Evolutionary conservation across 1,140 invertebrate species (phyloP).

Genomic region (Caenorhabditis briggsae): DNA sequence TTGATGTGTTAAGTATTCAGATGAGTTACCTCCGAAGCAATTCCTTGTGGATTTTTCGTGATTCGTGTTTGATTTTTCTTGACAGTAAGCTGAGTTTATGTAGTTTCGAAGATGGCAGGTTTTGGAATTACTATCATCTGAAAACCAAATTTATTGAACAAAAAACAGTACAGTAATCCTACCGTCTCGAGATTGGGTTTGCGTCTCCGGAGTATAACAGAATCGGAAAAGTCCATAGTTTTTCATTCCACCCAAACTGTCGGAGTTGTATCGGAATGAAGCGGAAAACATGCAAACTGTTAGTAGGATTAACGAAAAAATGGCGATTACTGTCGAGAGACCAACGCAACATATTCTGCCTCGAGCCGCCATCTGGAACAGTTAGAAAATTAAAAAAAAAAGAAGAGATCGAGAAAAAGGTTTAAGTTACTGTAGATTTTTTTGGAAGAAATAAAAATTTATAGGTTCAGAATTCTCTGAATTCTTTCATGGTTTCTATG

Average conservation of each 20-base stretch:
- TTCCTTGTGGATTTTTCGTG: conserved; percentile 8
- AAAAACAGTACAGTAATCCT: neutral
- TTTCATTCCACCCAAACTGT: conserved; percentile 24
- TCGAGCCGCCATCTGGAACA: conserved; percentile 18
- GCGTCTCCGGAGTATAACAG: conserved; percentile 14
- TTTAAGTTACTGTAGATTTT: neutral
- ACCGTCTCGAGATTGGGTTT: conserved; percentile 5
- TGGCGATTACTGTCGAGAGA: neutral
- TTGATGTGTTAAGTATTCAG: neutral
- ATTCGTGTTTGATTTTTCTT: neutral
- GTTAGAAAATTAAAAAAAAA: neutral
- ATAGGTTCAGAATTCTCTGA: too few relatives aligned
- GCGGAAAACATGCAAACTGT: conserved; percentile 8
- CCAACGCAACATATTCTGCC: conserved; percentile 7
- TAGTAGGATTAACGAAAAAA: conserved; percentile 16
- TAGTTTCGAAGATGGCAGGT: conserved; percentile 35
- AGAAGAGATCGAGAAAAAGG: neutral
- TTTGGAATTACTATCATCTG: conserved; percentile 48
- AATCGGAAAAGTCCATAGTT: conserved; percentile 39
- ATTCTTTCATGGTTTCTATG: too few relatives aligned
- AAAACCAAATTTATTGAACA: neutral
- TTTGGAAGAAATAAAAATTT: too few relatives aligned
- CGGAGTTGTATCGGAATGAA: conserved; percentile 27
- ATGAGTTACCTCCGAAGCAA: conserved; percentile 8
- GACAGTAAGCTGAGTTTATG: conserved; percentile 38